Evolutionary conservation across 37 sponge, comb jelly and placozoan genomes (phyloP), one percentile per base, ranked within the genome.

Genomic region (Aplysina aerophoba): DNA sequence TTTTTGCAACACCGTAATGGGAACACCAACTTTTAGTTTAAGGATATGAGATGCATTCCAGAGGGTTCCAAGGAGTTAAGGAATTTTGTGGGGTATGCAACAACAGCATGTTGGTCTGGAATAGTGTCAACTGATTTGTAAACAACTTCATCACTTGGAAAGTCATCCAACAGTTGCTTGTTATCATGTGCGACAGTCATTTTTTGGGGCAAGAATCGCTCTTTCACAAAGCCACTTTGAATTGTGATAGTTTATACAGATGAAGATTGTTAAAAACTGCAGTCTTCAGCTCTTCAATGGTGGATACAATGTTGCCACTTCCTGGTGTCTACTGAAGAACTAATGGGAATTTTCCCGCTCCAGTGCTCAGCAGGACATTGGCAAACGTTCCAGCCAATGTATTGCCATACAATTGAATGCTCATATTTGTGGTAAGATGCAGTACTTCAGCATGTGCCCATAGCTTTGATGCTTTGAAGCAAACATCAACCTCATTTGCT

Each of bases 121-220:
- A 36, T 59, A 17, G 85, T 55, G 58, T 84, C 85, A 84, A 84
- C 33, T 11, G 85, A 84, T 17, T 25, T 73, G 73, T 84, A 84
- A 15, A 22, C 20, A 53, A 68, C 57, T 25, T 25, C 24, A 24
- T 35, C 56, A 36, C 63, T 33, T 44, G 40, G 73, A 11, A 84
- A 40, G 20, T 73, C 41, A 13, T 66, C 33, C 19, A 84, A n/a
- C 39, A 84, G 53, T 17, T 17, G 27, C 22, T 22, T 54, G 80
- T 84, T 84, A 5, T 73, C 80, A 40, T 22, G n/a, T 28, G 27
- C 50, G 25, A 84, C 85, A 27, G 16, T 73, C 73, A 53, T 84
- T 84, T 19, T 4, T 12, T 13, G 85, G 85, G 34, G 85, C 85
- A 74, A 69, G 73, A 6, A 84, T 84, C 4, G 85, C 73, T 75